Evolutionary conservation across 2,888 invertebrate species (phyloP), one percentile per base, ranked within the genome.

Genomic region (Mythimna ferrago): DNA sequence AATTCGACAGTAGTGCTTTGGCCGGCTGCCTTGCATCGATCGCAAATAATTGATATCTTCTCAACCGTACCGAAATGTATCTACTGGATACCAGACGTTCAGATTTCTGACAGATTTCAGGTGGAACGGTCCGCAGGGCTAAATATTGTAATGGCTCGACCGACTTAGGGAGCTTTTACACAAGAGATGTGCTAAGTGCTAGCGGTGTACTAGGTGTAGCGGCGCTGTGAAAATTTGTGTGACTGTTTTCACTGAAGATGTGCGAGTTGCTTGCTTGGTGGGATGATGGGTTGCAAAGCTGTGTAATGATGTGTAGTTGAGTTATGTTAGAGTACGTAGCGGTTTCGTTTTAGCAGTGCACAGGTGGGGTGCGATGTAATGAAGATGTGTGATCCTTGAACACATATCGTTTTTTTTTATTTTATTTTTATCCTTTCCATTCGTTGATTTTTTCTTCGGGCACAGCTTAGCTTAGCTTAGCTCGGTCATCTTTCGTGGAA

Each of bases 41-140:
- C 69, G 82, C 86, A 89, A 91, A 92, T 92, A 92, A 92, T 92
- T 91, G 89, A 92, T 92, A 89, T 87, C 87, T 87, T 87, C 89
- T 89, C 87, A 85, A 85, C 81, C 85, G 87, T 77, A 86, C 78
- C 71, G 87, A 88, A 89, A 88, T 87, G 84, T 86, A 81, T 80
- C 74, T 79, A 79, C 63, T 69, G 81, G 84, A 82, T 85, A 76
- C 76, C 78, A 67, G 78, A 57, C 73, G 71, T 54, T 72, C 76
- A 71, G 74, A 72, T 81, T 61, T 77, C 73, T 78, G 74, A 64
- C 76, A 73, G 80, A 78, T 67, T 76, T 79, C 76, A 76, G 71
- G 63, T 77, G 70, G 70, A 70, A 76, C 58, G 56, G 70, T 77
- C 73, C 76, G 66, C 67, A 21, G 71, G 74, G 68, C 66, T 76